phyloP scores from a whole-genome alignment of 2,113 vertebrate species.

The Xenopus laevis region DNA sequence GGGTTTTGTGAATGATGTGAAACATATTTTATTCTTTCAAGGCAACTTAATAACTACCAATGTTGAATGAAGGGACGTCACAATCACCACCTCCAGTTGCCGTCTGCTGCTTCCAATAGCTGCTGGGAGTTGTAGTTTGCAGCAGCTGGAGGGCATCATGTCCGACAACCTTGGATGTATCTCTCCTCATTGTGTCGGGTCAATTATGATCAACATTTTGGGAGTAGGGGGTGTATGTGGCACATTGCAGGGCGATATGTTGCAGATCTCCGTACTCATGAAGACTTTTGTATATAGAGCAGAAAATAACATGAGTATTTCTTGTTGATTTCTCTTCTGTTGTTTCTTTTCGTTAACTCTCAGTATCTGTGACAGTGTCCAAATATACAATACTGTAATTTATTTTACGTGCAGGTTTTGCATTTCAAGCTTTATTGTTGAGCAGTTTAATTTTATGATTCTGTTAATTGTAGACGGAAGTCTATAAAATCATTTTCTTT shows the following conservation, averaged over 20 bases:
- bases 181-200: slow-evolving; percentile 5
- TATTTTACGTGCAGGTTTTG: slow-evolving; percentile 31
- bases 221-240: background rate
- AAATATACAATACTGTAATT: slow-evolving; percentile 21
- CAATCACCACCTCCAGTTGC: too few species aligned
- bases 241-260: slow-evolving; percentile 36
- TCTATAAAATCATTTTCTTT: slow-evolving; percentile 8
- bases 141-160: too few species aligned
- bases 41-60: too few species aligned
- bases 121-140: background rate
- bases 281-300: slow-evolving; percentile 6
- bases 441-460: slow-evolving; percentile 17
- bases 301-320: background rate
- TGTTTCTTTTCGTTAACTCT: background rate
- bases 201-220: slow-evolving; percentile 15
- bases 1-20: slow-evolving; percentile 3
- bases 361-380: background rate
- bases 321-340: background rate
- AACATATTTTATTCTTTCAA: slow-evolving; percentile 13
- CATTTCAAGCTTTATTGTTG: slow-evolving; percentile 31
- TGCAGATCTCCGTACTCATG: background rate
- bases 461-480: slow-evolving; percentile 10
- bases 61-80: too few species aligned
- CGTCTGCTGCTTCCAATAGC: background rate
- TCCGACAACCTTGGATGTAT: too few species aligned